A percentile compares a stretch with the other conserved stretches of the same genome.
phyloP scores from a whole-genome alignment of 1,140 invertebrate species.

The Neotoxoptera formosana region DNA sequence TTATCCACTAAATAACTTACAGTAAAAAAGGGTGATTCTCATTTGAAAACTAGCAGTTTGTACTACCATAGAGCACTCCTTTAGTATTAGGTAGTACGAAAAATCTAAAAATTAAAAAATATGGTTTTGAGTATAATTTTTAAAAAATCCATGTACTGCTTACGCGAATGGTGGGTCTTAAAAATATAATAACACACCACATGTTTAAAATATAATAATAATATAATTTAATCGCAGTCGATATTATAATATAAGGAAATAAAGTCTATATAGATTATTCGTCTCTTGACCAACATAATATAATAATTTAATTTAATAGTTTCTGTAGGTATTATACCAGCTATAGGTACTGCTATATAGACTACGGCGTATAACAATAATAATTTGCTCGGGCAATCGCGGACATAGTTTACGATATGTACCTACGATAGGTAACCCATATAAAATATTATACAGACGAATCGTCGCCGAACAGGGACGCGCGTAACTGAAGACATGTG shows the following conservation, averaged over 20 bases:
- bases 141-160: background rate
- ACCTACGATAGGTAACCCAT: background rate
- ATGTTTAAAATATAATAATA: background rate
- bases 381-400: background rate
- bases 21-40: too few relatives aligned
- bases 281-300: background rate
- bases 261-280: background rate
- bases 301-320: background rate
- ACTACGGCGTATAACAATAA: background rate
- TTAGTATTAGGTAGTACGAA: too few relatives aligned
- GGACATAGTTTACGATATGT: background rate
- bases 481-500: conserved; percentile 39
- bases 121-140: too few relatives aligned
- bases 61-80: too few relatives aligned
- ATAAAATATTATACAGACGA: background rate
- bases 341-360: background rate
- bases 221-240: too few relatives aligned
- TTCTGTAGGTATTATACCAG: background rate
- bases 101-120: too few relatives aligned
- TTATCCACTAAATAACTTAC: too few relatives aligned
- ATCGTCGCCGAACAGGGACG: background rate
- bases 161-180: background rate
- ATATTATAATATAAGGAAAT: too few relatives aligned
- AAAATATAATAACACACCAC: background rate
- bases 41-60: too few relatives aligned